Percentiles rank a stretch among this genome's conserved stretches.
Conservation (phyloP, 2,888 invertebrate genomes). For the Nemotelus nigrinus region DNA sequence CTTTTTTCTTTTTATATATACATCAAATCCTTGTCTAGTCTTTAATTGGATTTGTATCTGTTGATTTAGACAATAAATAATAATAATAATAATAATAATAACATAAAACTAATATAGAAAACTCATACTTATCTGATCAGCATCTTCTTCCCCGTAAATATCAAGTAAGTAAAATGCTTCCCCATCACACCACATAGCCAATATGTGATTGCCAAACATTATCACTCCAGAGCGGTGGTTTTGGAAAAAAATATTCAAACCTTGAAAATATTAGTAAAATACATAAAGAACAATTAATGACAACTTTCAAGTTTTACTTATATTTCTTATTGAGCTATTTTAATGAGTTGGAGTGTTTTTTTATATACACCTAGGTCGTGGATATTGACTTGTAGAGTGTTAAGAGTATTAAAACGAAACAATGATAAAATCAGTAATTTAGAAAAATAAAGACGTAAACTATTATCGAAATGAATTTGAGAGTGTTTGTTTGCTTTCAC, state of each 20-base stretch:
- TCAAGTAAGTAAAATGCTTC: slow-evolving; percentile 69
- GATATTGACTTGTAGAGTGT: no score
- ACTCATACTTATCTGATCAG: slow-evolving; percentile 53
- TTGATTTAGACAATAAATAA: neutral
- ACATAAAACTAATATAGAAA: neutral
- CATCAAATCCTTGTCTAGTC: neutral
- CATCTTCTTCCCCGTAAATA: slow-evolving; percentile 15
- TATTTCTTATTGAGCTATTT: no score
- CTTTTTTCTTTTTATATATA: no score
- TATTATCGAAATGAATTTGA: no score
- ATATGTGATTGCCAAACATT: slow-evolving; percentile 65
- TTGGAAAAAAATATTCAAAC: slow-evolving; percentile 63
- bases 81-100: neutral
- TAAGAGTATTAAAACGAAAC: no score
- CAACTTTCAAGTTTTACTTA: no score
- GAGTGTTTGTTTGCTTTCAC: no score
- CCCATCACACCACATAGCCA: slow-evolving; percentile 67
- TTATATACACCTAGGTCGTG: no score
- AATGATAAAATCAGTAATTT: no score
- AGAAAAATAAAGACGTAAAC: no score
- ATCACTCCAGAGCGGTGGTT: slow-evolving; percentile 64
- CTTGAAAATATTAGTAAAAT: slow-evolving; percentile 51
- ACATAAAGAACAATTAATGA: no score
- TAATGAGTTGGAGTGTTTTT: no score
- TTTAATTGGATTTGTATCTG: neutral